Percentiles rank a stretch among this genome's conserved stretches.
These are phyloP conservation scores for Protaetia brevitarsis DNA, from an alignment of 1,140 invertebrate genomes.

Conservation along the genomic window DNA sequence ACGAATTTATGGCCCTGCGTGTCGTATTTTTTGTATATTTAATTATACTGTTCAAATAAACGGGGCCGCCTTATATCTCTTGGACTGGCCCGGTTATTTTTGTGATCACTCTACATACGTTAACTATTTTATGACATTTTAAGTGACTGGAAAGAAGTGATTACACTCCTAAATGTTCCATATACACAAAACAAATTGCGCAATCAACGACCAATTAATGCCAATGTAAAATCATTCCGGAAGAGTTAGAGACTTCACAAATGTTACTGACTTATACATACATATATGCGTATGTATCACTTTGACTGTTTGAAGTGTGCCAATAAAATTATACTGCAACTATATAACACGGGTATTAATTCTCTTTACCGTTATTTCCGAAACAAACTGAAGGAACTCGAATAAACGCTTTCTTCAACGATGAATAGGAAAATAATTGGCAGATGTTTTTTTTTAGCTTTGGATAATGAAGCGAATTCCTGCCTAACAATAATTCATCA, in stretches of 20 bases:
- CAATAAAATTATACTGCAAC: slow-evolving; percentile 14
- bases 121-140: slow-evolving; percentile 16
- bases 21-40: slow-evolving; percentile 16
- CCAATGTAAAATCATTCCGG: background rate
- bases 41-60: slow-evolving; percentile 12
- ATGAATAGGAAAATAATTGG: too few species aligned
- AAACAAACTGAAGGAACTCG: too few species aligned
- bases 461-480: too few species aligned
- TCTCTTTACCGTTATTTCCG: too few species aligned
- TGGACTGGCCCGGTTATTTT: background rate
- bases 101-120: slow-evolving; percentile 12
- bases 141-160: slow-evolving; percentile 15
- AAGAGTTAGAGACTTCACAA: slow-evolving; percentile 11
- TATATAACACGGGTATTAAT: too few species aligned
- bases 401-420: too few species aligned
- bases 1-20: slow-evolving; percentile 1
- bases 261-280: too few species aligned
- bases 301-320: background rate
- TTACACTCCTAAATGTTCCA: slow-evolving; percentile 15
- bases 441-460: too few species aligned
- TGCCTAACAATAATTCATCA: too few species aligned
- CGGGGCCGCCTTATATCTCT: background rate
- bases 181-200: slow-evolving; percentile 13
- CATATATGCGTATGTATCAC: slow-evolving; percentile 1
- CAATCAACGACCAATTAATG: slow-evolving; percentile 8